Conservation (phyloP, 1,140 invertebrate species). For the Chlorops oryzae region DNA sequence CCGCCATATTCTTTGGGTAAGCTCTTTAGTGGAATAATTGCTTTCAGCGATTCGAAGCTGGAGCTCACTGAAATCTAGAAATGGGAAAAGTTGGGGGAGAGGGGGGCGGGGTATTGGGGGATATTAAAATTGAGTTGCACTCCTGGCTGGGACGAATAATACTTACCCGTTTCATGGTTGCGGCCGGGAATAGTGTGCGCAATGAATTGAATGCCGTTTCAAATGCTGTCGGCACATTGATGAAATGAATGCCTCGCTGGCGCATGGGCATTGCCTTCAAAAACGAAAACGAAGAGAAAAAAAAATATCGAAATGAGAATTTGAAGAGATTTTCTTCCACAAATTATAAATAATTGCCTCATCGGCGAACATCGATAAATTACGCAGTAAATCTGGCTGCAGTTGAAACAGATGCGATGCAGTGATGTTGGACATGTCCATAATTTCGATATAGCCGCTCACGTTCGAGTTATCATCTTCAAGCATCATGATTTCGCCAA, state of each 20-base stretch:
- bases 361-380: slow-evolving; percentile 51
- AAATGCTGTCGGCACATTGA: slow-evolving; percentile 52
- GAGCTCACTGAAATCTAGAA: slow-evolving; percentile 35
- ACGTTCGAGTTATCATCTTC: slow-evolving; percentile 46
- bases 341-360: too few relatives aligned
- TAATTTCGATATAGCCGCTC: slow-evolving; percentile 40
- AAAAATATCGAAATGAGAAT: too few relatives aligned
- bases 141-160: background rate
- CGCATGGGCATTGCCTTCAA: slow-evolving; percentile 53
- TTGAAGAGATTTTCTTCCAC: too few relatives aligned
- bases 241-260: slow-evolving; percentile 51
- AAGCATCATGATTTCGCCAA: slow-evolving; percentile 45
- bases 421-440: slow-evolving; percentile 49
- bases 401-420: slow-evolving; percentile 50
- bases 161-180: slow-evolving; percentile 33
- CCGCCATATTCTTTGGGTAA: slow-evolving; percentile 56
- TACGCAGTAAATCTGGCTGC: slow-evolving; percentile 50
- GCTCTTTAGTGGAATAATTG: slow-evolving; percentile 48
- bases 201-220: slow-evolving; percentile 50
- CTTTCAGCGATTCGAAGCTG: slow-evolving; percentile 41
- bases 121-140: too few relatives aligned
- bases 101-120: too few relatives aligned
- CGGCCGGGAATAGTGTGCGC: slow-evolving; percentile 44
- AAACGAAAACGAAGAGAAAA: too few relatives aligned
- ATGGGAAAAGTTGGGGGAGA: background rate